Base-by-base conservation (phyloP, 1,140 invertebrate species). In the Thaumatotibia leucotreta region DNA sequence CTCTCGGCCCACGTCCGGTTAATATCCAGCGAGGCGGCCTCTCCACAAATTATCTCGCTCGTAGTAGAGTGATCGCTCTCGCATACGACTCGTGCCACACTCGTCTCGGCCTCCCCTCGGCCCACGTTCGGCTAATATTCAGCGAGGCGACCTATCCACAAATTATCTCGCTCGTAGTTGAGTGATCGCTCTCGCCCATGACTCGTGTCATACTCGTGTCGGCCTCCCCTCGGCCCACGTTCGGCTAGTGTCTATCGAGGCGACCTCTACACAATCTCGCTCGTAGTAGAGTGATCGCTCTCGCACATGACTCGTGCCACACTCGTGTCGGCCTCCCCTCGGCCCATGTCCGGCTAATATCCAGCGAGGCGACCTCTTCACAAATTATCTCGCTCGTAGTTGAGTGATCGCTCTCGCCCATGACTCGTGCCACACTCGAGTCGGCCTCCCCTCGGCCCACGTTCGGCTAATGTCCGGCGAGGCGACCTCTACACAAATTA, bases 401-500 rank as follows among this genome's bases (percentile, higher is more conserved):
- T 17, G 10, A 14, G 4, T 5, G 4, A 17, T 4, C 10, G 0
- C 6, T 6, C 6, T 45, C 17, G 14, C 17, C 39, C 20, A 0
- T 20, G 39, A 4, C 39, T 45, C n/a, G 39, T 2, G n/a, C 39
- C 39, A 2, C 1, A 9, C 77, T 2, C 11, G 24, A n/a, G 52
- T 14, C 11, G 22, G 63, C 63, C 64, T 2, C 27, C 4, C 54
- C 17, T 61, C 64, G 29, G 22, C 17, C 23, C 64, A 58, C 31
- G 65, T 35, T 54, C 14, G 5, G 20, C 29, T 65, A 63, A 64
- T 71, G 69, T 72, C 66, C 39, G 54, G n/a, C n/a, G n/a, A n/a
- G 11, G 61, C 23, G 62, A 63, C 58, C 66, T 72, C 32, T 66
- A 64, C 49, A 45, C 70, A 72, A 75, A 75, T 72, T 72, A 69